phyloP scores from a whole-genome alignment of 2,113 vertebrate genomes.

The Oncorhynchus nerka region DNA sequence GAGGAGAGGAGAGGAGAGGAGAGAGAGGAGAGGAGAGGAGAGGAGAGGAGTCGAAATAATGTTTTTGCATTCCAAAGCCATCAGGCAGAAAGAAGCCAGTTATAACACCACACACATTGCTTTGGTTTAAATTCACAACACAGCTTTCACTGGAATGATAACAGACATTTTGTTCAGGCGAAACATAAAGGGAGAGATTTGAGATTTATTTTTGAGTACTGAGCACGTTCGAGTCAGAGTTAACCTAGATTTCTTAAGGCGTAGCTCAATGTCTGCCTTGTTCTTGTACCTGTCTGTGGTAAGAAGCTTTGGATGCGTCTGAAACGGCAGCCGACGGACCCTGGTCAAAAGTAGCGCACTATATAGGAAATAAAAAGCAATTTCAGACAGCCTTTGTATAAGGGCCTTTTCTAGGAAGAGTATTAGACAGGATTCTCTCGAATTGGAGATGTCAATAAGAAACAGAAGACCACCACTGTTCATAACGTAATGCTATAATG shows the following conservation, averaged over 20 bases:
- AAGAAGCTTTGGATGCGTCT: slow-evolving; percentile 2
- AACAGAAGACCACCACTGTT: not conserved
- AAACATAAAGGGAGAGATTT: slow-evolving; percentile 28
- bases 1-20: not conserved
- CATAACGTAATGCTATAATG: too few relatives aligned
- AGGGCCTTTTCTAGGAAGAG: too few relatives aligned
- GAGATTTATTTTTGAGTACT: slow-evolving; percentile 33
- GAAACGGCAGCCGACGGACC: slow-evolving; percentile 1
- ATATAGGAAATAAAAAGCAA: too few relatives aligned
- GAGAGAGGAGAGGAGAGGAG: not conserved
- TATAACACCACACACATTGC: slow-evolving; percentile 7
- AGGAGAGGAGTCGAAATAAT: not conserved
- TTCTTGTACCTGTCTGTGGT: slow-evolving; percentile 10
- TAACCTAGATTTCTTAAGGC: slow-evolving; percentile 18
- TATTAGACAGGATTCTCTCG: not conserved
- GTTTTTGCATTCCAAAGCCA: slow-evolving; percentile 32
- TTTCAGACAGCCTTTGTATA: not conserved
- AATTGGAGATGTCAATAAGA: not conserved
- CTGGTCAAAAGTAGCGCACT: too few relatives aligned
- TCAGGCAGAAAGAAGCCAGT: slow-evolving; percentile 37
- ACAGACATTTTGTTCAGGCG: slow-evolving; percentile 34
- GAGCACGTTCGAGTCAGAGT: slow-evolving; percentile 35
- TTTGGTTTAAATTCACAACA: slow-evolving; percentile 3
- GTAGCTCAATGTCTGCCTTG: slow-evolving; percentile 37
- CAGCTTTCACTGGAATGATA: slow-evolving; percentile 36